Conservation (phyloP, 1,140 invertebrate genomes). For the Macrocentrus cingulum region DNA sequence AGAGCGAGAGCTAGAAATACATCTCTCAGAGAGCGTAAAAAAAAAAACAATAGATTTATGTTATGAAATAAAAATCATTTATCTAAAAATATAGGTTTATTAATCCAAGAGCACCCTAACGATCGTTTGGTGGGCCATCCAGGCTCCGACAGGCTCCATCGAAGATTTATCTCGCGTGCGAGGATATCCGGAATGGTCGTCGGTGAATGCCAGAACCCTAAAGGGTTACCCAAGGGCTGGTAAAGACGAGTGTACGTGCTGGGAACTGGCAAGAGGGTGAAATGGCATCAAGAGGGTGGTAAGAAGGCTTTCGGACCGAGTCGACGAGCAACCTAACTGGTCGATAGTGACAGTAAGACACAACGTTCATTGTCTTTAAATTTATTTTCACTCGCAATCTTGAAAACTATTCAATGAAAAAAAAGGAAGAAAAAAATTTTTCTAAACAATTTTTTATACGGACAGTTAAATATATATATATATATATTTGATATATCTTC, state of each 20-base stretch:
- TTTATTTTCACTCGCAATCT: too few species aligned
- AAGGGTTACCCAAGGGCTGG: conserved; percentile 35
- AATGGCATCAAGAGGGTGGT: conserved; percentile 25
- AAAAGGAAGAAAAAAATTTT: too few species aligned
- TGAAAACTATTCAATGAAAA: too few species aligned
- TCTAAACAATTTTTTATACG: too few species aligned
- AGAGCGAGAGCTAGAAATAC: conserved; percentile 4
- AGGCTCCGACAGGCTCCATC: not conserved
- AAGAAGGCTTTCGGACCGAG: conserved; percentile 32
- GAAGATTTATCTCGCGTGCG: conserved; percentile 5
- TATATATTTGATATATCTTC: too few species aligned
- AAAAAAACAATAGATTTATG: conserved; percentile 9
- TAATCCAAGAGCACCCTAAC: not conserved
- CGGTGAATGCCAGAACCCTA: conserved; percentile 30
- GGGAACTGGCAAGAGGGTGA: conserved; percentile 26
- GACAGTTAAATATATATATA: too few species aligned
- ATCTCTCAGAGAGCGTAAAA: not conserved
- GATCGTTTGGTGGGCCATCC: not conserved
- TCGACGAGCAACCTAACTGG: conserved; percentile 38
- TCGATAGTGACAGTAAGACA: conserved; percentile 44
- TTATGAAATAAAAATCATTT: conserved; percentile 2
- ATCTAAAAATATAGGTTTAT: conserved; percentile 1
- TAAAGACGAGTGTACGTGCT: conserved; percentile 29
- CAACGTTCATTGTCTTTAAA: too few species aligned
- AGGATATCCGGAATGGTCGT: conserved; percentile 18